Evolutionary conservation across 2,113 vertebrate genomes (phyloP).

Genomic region (Oryzias celebensis): DNA sequence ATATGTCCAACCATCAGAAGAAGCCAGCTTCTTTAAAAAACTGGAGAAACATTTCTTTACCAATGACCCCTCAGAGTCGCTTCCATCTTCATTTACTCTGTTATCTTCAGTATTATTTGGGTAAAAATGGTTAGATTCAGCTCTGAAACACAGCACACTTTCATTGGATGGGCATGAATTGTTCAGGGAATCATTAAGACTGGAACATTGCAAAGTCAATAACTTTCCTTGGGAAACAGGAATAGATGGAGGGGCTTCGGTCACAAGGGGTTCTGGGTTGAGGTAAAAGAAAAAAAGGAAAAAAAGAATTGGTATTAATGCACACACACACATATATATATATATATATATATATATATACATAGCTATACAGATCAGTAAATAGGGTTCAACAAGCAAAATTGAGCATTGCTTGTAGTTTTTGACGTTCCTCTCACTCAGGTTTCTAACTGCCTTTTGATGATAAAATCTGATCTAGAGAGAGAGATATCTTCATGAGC

Average conservation of each 20-base stretch:
- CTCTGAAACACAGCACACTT: slow-evolving; percentile 31
- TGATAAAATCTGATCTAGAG: too few relatives aligned
- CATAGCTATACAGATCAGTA: too few relatives aligned
- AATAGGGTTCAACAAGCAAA: too few relatives aligned
- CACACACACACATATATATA: too few relatives aligned
- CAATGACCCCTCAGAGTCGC: background rate
- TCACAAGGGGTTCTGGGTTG: background rate
- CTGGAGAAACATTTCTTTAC: slow-evolving; percentile 10
- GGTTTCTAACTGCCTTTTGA: too few relatives aligned
- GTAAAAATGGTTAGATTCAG: background rate
- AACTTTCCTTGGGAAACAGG: slow-evolving; percentile 16
- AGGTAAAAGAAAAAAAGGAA: background rate
- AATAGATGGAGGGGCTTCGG: background rate
- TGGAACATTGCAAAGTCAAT: slow-evolving; percentile 23
- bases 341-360: too few relatives aligned
- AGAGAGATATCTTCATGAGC: too few relatives aligned
- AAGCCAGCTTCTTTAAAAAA: slow-evolving; percentile 4
- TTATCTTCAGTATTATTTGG: background rate
- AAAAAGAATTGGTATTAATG: too few relatives aligned
- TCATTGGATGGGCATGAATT: slow-evolving; percentile 15
- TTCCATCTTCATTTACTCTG: background rate
- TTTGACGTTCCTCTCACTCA: too few relatives aligned
- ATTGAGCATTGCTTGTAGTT: too few relatives aligned
- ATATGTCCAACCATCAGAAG: slow-evolving; percentile 27
- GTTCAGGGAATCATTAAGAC: slow-evolving; percentile 4